Evolutionary conservation across 2,113 vertebrate genomes (phyloP), one percentile per base, ranked within the genome.

Genomic region (Lontra canadensis): DNA sequence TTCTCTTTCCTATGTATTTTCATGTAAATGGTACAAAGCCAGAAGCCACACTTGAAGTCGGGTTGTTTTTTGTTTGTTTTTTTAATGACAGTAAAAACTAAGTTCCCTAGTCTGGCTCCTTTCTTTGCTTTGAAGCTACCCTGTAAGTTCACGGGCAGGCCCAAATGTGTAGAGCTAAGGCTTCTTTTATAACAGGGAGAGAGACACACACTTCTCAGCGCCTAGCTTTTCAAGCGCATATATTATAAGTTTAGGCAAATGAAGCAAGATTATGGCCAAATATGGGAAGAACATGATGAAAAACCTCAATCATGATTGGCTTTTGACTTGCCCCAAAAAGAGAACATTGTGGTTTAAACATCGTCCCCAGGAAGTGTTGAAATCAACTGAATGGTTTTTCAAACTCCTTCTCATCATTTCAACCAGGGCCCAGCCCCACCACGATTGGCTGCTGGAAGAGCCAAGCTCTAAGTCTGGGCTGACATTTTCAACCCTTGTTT

Each of bases 231-330:
- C 79, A 97, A 97, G 88, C 39, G 65, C 55, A 0, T 85, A n/a
- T 98, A 97, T 98, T 96, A 95, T 95, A 96, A 97, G 67, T 88
- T 95, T 96, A 97, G 92, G 96, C 97, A 98, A 98, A 99, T 98
- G 98, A 98, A 98, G 97, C 39, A 96, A 97, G 4, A 95, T 78
- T 57, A 82, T 92, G 98, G 93, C 98, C 98, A 98, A 98, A 98
- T 98, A 98, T 97, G 98, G 98, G 63, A 90, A 99, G 83, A 94
- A 26, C 95, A 95, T 81, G 89, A 98, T 97, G 95, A 20, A 61
- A 98, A 97, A 92, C 96, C 95, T 98, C 78, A 96, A 81, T 96
- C 93, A 88, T 74, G 96, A 90, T 80, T 98, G 90, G 95, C 88
- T 57, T 0, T n/a, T 79, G 79, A 88, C 42, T 55, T 94, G 90